Evolutionary conservation across 2,888 invertebrate genomes (phyloP).

Genomic region (Metalampra italica): DNA sequence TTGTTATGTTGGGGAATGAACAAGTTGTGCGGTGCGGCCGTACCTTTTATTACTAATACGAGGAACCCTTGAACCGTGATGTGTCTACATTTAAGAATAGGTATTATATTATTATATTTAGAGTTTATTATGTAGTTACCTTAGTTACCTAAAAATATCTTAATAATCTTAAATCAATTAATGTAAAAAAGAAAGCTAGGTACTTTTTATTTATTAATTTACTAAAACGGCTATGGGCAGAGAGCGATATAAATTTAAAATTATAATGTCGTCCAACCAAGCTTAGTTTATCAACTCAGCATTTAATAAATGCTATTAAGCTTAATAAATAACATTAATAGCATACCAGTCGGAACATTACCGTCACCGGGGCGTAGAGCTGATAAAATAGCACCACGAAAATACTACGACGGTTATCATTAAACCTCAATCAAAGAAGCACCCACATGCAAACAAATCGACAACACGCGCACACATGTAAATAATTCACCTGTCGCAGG

Average conservation of each 20-base stretch:
- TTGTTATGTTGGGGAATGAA: too few species aligned
- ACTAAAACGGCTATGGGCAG: too few species aligned
- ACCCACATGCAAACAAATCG: constrained; percentile 40
- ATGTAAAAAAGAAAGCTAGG: too few species aligned
- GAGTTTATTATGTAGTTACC: too few species aligned
- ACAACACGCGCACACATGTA: constrained; percentile 51
- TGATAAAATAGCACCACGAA: constrained; percentile 55
- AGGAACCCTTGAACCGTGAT: too few species aligned
- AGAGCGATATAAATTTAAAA: background rate
- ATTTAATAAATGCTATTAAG: constrained; percentile 29
- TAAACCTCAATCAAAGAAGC: constrained; percentile 59
- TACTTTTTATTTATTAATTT: too few species aligned
- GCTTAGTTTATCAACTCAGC: constrained; percentile 20
- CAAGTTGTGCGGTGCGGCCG: too few species aligned
- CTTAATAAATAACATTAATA: constrained; percentile 29
- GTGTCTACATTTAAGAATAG: too few species aligned
- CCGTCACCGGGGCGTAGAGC: constrained; percentile 21
- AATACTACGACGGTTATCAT: constrained; percentile 64
- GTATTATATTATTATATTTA: too few species aligned
- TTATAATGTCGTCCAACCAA: constrained; percentile 1
- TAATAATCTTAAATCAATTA: background rate
- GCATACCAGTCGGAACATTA: constrained; percentile 34
- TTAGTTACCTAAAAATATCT: background rate
- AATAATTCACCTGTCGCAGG: constrained; percentile 70
- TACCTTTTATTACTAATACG: too few species aligned